Conservation (phyloP, 2,797 vertebrate genomes). For the Gobio occitaniae region DNA sequence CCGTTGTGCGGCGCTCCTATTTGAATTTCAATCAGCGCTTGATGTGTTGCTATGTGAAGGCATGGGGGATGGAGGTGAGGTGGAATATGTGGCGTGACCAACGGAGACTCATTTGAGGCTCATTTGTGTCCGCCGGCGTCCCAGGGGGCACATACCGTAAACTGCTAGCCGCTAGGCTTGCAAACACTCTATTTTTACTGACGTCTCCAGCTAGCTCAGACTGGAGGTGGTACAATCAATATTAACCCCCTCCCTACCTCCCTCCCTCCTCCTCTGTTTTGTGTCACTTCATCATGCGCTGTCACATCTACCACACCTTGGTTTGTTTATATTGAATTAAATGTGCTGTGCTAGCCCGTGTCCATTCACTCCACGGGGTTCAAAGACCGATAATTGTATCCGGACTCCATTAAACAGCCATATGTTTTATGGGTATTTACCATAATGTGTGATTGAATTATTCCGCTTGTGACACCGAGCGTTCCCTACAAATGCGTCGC, state of each 20-base stretch:
- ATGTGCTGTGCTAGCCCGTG: constrained; percentile 69
- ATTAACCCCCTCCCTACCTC: constrained; percentile 48
- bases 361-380: constrained; percentile 58
- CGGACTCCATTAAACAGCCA: constrained; percentile 56
- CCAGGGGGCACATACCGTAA: constrained; percentile 71
- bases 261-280: constrained; percentile 70
- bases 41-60: constrained; percentile 68
- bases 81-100: constrained; percentile 75
- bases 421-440: constrained; percentile 62
- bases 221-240: constrained; percentile 72
- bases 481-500: constrained; percentile 11
- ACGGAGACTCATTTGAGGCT: constrained; percentile 69
- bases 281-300: constrained; percentile 76
- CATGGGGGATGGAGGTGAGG: constrained; percentile 63
- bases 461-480: constrained; percentile 38
- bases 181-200: constrained; percentile 66
- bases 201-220: constrained; percentile 42
- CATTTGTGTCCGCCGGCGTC: constrained; percentile 67
- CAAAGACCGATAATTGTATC: constrained; percentile 58
- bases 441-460: constrained; percentile 59
- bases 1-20: constrained; percentile 67
- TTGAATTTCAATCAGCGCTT: constrained; percentile 81
- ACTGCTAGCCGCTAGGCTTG: constrained; percentile 72
- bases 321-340: constrained; percentile 76
- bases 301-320: constrained; percentile 69